Base-by-base conservation (phyloP, 2,113 vertebrate genomes). In the Nansenia antarctica region DNA sequence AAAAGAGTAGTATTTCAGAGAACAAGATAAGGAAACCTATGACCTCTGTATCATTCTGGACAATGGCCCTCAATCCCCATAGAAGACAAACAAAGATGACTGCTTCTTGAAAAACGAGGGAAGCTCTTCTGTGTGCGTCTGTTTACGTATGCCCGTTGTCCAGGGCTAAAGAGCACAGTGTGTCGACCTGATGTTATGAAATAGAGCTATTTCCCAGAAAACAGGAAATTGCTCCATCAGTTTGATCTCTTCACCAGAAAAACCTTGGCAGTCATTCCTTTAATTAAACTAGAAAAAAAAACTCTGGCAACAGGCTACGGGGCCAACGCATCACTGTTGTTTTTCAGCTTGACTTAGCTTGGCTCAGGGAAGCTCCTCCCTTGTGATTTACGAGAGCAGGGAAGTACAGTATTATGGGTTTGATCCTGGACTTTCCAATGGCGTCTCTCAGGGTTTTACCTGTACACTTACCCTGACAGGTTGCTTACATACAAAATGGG, bases 171-270 rank as follows among this genome's bases (percentile, higher is more conserved):
- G 12, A 31, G 12, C 39, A 42, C 55, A 60, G 57, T 52, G 6
- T 18, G 22, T 34, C 39, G 45, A 67, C 31, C 29, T 7, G 60
- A 8, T 68, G 65, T 75, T 67, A 60, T 62, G 55, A 74, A 79
- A 74, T 72, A 63, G 30, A 68, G 62, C 42, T 29, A 9, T 55
- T 54, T 63, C 60, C 65, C 45, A 69, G 60, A 75, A 79, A 71
- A 72, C 72, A 79, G 69, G 72, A 79, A 65, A 73, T 74, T 74
- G 65, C 59, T 74, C 64, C 72, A 74, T 53, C 47, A 22, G 39
- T 53, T 53, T 45, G 65, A 61, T 57, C n/a, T 29, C 31, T 68
- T 72, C 61, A 61, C 59, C 67, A 67, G 72, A 75, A 69, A 11
- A 47, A 3, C 60, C 60, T 47, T 72, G 64, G 68, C 60, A 15